Evolutionary conservation across 2,113 vertebrate species (phyloP).

Genomic region (Progne subis): DNA sequence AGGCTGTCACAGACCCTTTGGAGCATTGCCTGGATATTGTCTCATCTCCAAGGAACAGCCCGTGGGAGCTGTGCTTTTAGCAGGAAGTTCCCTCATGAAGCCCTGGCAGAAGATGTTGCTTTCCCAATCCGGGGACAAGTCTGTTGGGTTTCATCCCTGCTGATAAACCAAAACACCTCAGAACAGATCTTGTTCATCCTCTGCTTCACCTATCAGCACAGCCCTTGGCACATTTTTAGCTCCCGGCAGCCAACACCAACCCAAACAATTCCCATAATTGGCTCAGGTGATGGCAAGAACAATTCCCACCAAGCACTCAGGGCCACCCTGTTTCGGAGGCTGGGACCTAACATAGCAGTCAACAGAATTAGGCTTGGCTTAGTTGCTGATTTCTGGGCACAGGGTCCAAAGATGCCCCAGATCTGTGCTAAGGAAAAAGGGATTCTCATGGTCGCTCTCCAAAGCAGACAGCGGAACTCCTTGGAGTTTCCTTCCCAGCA

Average conservation of each 20-base stretch:
- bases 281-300: not conserved
- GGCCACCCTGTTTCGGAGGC: not conserved
- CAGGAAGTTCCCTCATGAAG: not conserved
- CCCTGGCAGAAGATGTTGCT: not conserved
- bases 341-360: not conserved
- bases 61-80: not conserved
- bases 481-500: not conserved
- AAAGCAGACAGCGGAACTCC: not conserved
- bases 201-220: not conserved
- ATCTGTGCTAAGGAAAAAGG: not conserved
- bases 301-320: not conserved
- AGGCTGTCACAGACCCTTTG: not conserved
- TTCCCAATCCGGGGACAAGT: not conserved
- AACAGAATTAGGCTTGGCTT: not conserved
- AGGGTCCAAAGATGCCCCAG: not conserved
- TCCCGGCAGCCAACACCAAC: not conserved
- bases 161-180: not conserved
- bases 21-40: not conserved
- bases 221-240: not conserved
- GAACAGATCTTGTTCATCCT: not conserved
- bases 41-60: not conserved
- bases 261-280: not conserved
- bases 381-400: not conserved
- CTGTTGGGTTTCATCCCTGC: not conserved
- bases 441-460: not conserved